These are phyloP conservation scores for Pelvicachromis taeniatus DNA, from an alignment of 2,113 vertebrate species.

Conservation along the genomic window DNA sequence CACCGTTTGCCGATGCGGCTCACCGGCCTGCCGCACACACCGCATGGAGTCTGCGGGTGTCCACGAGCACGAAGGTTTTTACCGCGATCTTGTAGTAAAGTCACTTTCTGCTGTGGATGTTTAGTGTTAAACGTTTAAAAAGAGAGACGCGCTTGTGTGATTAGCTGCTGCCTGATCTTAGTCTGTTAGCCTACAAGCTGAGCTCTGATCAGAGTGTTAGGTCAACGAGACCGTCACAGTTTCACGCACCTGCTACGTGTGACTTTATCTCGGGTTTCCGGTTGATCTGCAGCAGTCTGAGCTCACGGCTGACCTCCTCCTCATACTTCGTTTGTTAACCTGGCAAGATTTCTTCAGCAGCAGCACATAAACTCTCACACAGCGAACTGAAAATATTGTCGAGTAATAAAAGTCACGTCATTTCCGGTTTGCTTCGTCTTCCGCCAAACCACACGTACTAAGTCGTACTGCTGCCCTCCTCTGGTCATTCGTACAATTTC, in stretches of 20 bases:
- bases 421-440: background rate
- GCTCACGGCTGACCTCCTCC: background rate
- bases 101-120: rapidly evolving
- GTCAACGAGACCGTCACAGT: background rate
- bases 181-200: background rate
- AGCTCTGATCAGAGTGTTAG: background rate
- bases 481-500: background rate
- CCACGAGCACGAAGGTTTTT: no score
- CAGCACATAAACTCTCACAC: background rate
- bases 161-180: background rate
- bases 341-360: no score
- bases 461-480: background rate
- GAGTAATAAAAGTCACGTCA: background rate
- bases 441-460: rapidly evolving
- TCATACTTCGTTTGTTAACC: background rate
- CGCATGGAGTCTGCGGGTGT: no score
- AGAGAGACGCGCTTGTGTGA: background rate
- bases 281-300: background rate
- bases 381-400: background rate
- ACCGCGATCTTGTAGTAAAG: background rate
- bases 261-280: background rate
- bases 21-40: background rate
- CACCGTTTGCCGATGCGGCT: rapidly evolving
- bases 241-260: background rate
- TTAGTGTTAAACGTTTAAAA: background rate